A percentile compares a stretch with the other conserved stretches of the same genome.
Conservation (phyloP, 2,113 vertebrate species). For the Calidris pygmaea region DNA sequence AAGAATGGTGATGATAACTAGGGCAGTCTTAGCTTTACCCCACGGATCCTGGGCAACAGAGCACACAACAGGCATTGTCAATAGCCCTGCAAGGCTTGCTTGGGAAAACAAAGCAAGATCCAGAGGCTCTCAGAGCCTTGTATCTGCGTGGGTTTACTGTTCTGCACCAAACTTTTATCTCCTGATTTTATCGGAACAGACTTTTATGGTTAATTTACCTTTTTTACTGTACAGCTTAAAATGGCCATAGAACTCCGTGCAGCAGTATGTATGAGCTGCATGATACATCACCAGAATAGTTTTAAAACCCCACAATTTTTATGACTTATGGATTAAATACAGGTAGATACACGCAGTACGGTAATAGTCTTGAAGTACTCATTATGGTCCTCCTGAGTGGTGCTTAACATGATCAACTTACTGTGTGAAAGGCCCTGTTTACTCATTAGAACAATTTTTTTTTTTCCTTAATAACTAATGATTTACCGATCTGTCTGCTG, state of each 20-base stretch:
- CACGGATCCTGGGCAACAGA: neutral
- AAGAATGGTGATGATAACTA: neutral
- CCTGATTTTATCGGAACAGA: neutral
- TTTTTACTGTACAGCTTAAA: neutral
- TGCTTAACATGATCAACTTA: neutral
- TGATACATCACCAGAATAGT: neutral
- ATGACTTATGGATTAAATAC: neutral
- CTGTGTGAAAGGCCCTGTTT: neutral
- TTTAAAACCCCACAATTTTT: neutral
- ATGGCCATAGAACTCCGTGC: neutral
- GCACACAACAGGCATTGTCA: rapidly evolving
- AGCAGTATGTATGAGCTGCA: neutral
- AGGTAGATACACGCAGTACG: neutral
- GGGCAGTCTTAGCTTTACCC: neutral
- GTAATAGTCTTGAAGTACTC: neutral
- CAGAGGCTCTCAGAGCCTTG: neutral
- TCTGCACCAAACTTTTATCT: neutral
- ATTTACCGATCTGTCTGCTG: neutral
- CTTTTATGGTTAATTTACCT: neutral
- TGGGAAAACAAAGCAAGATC: neutral
- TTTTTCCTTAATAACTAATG: neutral
- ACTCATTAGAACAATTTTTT: neutral
- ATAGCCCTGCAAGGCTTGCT: neutral
- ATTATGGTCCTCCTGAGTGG: neutral
- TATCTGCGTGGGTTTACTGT: neutral